Evolutionary conservation across 2,888 invertebrate species (phyloP).

Genomic region (Lochmaea capreae): DNA sequence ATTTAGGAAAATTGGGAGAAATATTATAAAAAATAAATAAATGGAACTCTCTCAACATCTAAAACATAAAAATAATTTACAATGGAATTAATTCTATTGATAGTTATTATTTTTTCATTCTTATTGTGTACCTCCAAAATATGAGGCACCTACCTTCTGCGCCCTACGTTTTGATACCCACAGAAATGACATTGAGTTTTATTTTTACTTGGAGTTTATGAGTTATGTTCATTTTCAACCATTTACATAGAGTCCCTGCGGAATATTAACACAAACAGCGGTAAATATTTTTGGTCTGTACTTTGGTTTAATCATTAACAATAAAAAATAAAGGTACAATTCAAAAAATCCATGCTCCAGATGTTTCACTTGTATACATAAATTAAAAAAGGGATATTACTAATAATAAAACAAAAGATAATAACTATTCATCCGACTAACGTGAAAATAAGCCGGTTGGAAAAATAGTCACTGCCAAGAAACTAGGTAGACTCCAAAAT

Average conservation of each 20-base stretch:
- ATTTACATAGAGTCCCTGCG: slow-evolving; percentile 52
- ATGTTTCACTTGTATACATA: slow-evolving; percentile 42
- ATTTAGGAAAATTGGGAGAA: too few species aligned
- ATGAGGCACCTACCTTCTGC: too few species aligned
- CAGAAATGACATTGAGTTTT: background rate
- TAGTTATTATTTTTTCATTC: too few species aligned
- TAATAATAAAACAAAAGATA: slow-evolving; percentile 17
- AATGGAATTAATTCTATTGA: too few species aligned
- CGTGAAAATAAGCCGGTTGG: slow-evolving; percentile 3
- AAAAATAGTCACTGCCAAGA: slow-evolving; percentile 6
- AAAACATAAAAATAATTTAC: too few species aligned
- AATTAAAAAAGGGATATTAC: slow-evolving; percentile 57
- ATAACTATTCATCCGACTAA: slow-evolving; percentile 8
- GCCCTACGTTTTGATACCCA: background rate
- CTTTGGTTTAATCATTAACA: slow-evolving; percentile 67
- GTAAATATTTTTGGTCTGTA: slow-evolving; percentile 62
- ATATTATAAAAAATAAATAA: too few species aligned
- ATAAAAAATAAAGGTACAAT: slow-evolving; percentile 67
- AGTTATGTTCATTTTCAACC: slow-evolving; percentile 36
- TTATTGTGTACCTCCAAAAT: too few species aligned
- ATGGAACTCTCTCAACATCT: too few species aligned
- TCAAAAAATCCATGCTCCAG: slow-evolving; percentile 62
- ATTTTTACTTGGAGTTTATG: slow-evolving; percentile 10
- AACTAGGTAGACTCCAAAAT: slow-evolving; percentile 57
- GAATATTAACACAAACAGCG: slow-evolving; percentile 57